Evolutionary conservation across 1,140 invertebrate species (phyloP).

Genomic region (Ylistrum balloti): DNA sequence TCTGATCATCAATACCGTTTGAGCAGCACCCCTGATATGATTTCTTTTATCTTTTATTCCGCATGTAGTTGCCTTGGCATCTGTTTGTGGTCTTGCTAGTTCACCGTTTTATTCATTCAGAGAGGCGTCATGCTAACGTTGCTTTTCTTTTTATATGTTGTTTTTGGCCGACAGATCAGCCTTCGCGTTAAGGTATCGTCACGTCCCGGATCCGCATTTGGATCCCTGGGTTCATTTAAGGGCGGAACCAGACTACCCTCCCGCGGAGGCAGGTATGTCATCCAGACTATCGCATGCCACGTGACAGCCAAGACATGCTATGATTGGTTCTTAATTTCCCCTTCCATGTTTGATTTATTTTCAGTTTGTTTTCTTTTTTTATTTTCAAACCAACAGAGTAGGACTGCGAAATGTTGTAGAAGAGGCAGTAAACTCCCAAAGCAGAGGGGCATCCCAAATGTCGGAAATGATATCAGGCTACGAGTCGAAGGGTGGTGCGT

Average conservation of each 20-base stretch:
- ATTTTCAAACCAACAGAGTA: constrained; percentile 72
- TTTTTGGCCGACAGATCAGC: constrained; percentile 28
- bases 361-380: constrained; percentile 64
- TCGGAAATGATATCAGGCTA: constrained; percentile 75
- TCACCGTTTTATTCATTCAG: constrained; percentile 32
- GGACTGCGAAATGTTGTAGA: constrained; percentile 78
- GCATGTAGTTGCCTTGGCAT: constrained; percentile 31
- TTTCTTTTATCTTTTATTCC: constrained; percentile 29
- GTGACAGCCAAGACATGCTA: constrained; percentile 31
- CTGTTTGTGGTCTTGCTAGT: constrained; percentile 37
- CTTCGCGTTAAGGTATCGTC: constrained; percentile 31
- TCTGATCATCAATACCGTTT: constrained; percentile 26
- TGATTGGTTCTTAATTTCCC: constrained; percentile 34
- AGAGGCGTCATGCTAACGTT: constrained; percentile 37
- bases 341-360: constrained; percentile 53
- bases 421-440: constrained; percentile 74
- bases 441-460: constrained; percentile 71
- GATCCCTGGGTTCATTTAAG: constrained; percentile 21
- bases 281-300: constrained; percentile 12
- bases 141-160: constrained; percentile 35
- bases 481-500: constrained; percentile 77
- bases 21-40: constrained; percentile 32
- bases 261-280: constrained; percentile 30
- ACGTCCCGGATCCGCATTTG: constrained; percentile 40
- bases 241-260: constrained; percentile 36